Percentiles rank a stretch among this genome's conserved stretches.
Conservation (phyloP, 2,888 invertebrate genomes). For the Strigamia transsilvanica region DNA sequence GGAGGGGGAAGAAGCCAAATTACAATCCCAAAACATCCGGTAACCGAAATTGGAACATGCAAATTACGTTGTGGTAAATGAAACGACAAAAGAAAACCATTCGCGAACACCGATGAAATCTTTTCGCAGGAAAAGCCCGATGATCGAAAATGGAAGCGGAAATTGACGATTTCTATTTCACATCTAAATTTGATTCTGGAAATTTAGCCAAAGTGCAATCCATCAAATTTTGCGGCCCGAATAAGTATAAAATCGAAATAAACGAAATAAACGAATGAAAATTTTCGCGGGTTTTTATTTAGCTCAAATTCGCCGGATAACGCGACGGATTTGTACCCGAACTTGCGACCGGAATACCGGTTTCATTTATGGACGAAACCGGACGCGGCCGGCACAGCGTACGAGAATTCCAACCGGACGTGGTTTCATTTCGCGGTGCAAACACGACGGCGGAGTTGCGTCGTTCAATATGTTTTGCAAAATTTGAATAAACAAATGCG, state of each 20-base stretch:
- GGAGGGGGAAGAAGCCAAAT: not conserved
- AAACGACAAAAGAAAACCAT: not conserved
- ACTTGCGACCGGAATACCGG: slow-evolving; percentile 72
- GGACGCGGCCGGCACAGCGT: slow-evolving; percentile 86
- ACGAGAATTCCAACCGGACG: slow-evolving; percentile 87
- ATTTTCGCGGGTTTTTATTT: not conserved
- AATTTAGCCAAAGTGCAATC: slow-evolving; percentile 83
- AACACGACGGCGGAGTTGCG: slow-evolving; percentile 65
- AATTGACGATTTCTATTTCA: slow-evolving; percentile 78
- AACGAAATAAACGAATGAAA: not conserved
- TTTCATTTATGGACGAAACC: slow-evolving; percentile 91
- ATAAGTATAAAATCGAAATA: not conserved
- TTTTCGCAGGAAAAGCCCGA: not conserved
- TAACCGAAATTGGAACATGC: not conserved
- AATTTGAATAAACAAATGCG: slow-evolving; percentile 90
- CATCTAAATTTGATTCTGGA: slow-evolving; percentile 89
- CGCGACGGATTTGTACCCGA: slow-evolving; percentile 58
- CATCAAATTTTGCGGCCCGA: slow-evolving; percentile 4
- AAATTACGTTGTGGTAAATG: not conserved
- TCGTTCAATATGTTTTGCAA: slow-evolving; percentile 81
- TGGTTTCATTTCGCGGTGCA: slow-evolving; percentile 92
- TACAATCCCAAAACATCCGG: not conserved
- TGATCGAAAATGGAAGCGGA: slow-evolving; percentile 56
- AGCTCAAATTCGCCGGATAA: slow-evolving; percentile 10
- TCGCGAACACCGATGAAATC: not conserved